Percentiles rank a stretch among this genome's conserved stretches.
Conservation (phyloP, 2,888 invertebrate species). For the Panzeria rudis region DNA sequence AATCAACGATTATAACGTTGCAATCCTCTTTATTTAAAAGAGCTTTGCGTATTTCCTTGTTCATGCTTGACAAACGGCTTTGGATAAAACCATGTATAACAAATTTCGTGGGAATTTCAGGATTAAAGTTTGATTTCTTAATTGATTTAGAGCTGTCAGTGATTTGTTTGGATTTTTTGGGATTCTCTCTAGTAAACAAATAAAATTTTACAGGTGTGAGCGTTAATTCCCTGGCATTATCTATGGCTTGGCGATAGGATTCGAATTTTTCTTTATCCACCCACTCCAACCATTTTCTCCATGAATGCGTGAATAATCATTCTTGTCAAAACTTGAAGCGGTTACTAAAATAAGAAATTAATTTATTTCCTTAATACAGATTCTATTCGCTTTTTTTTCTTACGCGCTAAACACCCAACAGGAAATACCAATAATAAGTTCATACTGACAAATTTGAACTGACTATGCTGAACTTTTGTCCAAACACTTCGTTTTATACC, state of each 20-base stretch:
- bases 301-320: constrained; percentile 61
- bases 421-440: constrained; percentile 38
- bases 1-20: constrained; percentile 87
- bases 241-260: background rate
- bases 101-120: constrained; percentile 73
- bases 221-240: background rate
- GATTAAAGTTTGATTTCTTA: constrained; percentile 74
- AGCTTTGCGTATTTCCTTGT: constrained; percentile 81
- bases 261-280: constrained; percentile 66
- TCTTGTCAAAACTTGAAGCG: constrained; percentile 44
- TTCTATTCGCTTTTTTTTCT: background rate
- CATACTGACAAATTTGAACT: constrained; percentile 17
- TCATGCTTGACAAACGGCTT: constrained; percentile 67
- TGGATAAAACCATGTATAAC: constrained; percentile 85
- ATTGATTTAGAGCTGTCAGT: constrained; percentile 69
- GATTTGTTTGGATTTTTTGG: constrained; percentile 75
- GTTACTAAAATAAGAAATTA: constrained; percentile 13
- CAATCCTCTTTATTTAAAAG: constrained; percentile 85
- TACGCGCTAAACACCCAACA: constrained; percentile 46
- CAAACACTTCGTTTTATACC: constrained; percentile 30
- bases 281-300: constrained; percentile 75
- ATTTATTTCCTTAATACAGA: background rate
- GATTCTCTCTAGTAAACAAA: constrained; percentile 78
- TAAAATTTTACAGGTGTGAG: constrained; percentile 72
- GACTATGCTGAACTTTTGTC: too few species aligned